Evolutionary conservation across 2,797 vertebrate genomes (phyloP).

Genomic region (Serranus cabrilla): DNA sequence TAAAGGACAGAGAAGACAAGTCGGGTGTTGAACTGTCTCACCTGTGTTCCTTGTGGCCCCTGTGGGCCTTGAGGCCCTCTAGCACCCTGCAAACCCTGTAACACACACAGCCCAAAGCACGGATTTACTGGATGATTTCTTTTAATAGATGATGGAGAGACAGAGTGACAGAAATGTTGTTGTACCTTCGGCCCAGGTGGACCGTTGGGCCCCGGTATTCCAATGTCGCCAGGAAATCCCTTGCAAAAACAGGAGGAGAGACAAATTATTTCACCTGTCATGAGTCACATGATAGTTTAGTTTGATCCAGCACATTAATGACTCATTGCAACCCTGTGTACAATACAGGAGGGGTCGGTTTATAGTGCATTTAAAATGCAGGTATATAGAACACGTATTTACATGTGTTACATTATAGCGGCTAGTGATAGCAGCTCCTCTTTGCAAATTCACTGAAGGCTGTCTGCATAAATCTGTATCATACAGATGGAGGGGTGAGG

Average conservation of each 20-base stretch:
- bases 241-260: constrained; percentile 73
- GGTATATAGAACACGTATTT: not conserved
- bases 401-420: too few species aligned
- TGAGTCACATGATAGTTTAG: constrained; percentile 28
- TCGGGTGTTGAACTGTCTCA: constrained; percentile 69
- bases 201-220: constrained; percentile 94
- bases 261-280: constrained; percentile 20
- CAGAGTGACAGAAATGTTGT: not conserved
- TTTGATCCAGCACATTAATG: not conserved
- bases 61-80: constrained; percentile 90
- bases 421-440: not conserved
- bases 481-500: not conserved
- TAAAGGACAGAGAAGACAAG: not conserved
- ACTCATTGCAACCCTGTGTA: not conserved
- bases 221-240: constrained; percentile 99
- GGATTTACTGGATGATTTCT: not conserved
- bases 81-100: constrained; percentile 90
- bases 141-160: not conserved
- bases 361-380: not conserved
- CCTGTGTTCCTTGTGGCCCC: constrained; percentile 94
- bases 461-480: constrained; percentile 30
- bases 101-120: constrained; percentile 25
- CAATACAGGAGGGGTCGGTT: constrained; percentile 3
- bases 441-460: constrained; percentile 15
- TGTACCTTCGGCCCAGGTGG: constrained; percentile 95